Evolutionary conservation across 2,888 invertebrate species (phyloP), one percentile per base, ranked within the genome.

Genomic region (Amblyteles armatorius): DNA sequence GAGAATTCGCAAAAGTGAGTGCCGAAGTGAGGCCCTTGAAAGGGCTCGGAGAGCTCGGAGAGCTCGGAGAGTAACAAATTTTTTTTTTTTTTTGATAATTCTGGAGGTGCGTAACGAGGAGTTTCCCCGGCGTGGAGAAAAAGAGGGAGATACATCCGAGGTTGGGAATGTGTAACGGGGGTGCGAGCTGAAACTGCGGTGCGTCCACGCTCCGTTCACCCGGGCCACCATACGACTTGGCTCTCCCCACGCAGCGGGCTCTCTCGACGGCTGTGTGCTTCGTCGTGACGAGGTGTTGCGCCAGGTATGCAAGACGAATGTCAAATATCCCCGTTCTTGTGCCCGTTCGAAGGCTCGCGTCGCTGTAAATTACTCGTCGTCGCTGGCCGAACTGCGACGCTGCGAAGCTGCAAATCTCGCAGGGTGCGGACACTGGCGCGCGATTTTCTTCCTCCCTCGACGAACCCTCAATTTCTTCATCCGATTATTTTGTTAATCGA

Each of bases 101-200:
- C 2, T 5, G 16, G 13, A 1, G 26, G 26, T 33, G 60, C 16
- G 60, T n/a, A 19, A 57, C 36, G 19, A 57, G 57, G 16, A 11
- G 16, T 60, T 29, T 13, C 13, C 13, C 60, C 60, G 16, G 29
- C 29, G 26, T 29, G 16, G 60, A 33, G 29, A 60, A 36, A 50
- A 65, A 55, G 44, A 40, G 55, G 52, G 44, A 40, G 73, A 73
- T 63, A 11, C 19, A 19, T 48, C n/a, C 33, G 33, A 33, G 40
- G 11, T 52, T 52, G 16, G 63, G 50, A 71, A 82, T 82, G 82
- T 78, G 78, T 78, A 60, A 72, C 72, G 72, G 57, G 48, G 77
- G 26, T 65, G 55, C 76, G 44, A 72, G 72, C 55, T 82, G 57
- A 65, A 22, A 74, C 50, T 26, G 29, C 29, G 57, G 71, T 77